Conservation (phyloP, 2,113 vertebrate genomes). For the Furnarius figulus region DNA sequence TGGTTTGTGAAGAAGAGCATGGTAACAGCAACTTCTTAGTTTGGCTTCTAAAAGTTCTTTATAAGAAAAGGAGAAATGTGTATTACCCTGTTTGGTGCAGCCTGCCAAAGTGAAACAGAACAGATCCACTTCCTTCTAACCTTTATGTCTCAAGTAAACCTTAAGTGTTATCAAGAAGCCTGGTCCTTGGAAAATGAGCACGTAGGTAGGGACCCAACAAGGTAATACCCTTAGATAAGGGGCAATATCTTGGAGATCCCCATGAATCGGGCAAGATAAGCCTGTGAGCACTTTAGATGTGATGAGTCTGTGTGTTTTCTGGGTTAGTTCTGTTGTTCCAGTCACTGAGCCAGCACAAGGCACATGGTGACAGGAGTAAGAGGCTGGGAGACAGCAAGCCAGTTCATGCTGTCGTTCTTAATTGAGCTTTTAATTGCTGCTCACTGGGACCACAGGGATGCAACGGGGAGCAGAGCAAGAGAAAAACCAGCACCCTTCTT, state of each 20-base stretch:
- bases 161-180: not conserved
- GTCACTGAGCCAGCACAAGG: not conserved
- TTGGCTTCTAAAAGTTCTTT: not conserved
- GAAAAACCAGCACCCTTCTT: too few relatives aligned
- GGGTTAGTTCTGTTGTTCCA: not conserved
- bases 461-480: fast-evolving
- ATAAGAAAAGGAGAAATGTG: not conserved
- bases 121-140: not conserved
- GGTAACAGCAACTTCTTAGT: not conserved
- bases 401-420: not conserved
- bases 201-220: fast-evolving
- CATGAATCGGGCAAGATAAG: fast-evolving
- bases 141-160: not conserved
- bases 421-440: not conserved
- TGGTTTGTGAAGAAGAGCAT: not conserved
- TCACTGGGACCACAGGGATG: not conserved
- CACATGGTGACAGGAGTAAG: fast-evolving
- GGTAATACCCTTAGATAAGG: not conserved
- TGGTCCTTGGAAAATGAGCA: not conserved
- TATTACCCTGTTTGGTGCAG: not conserved
- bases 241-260: too few relatives aligned
- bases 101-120: not conserved
- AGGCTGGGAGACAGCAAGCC: not conserved
- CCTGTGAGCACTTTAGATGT: not conserved
- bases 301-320: too few relatives aligned